phyloP scores from a whole-genome alignment of 2,888 invertebrate genomes.

The Sceliomorpha sp. region DNA sequence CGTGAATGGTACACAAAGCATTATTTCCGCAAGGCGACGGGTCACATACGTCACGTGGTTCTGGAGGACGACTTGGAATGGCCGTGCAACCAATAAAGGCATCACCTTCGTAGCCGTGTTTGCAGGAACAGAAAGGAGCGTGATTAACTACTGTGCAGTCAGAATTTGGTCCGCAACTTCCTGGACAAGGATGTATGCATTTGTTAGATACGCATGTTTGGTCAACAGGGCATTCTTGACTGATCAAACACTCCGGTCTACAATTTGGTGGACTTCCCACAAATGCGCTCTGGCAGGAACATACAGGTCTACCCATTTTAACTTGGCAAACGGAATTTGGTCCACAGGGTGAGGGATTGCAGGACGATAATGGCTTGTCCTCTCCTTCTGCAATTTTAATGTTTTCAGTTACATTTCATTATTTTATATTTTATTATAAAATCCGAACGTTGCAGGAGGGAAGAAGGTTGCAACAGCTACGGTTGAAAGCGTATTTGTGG shows the following conservation, averaged over 20 bases:
- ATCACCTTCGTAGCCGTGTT: conserved; percentile 89
- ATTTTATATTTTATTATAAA: not conserved
- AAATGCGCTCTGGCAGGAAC: conserved; percentile 90
- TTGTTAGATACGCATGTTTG: conserved; percentile 91
- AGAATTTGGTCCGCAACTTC: conserved; percentile 90
- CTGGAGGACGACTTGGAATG: conserved; percentile 72
- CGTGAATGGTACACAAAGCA: conserved; percentile 87
- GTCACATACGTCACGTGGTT: conserved; percentile 84
- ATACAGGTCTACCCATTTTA: conserved; percentile 88
- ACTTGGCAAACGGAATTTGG: conserved; percentile 91
- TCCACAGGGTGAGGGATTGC: conserved; percentile 84
- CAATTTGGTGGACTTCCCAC: conserved; percentile 91
- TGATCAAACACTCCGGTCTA: conserved; percentile 91
- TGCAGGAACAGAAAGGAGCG: conserved; percentile 90
- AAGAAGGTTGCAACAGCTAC: conserved; percentile 15
- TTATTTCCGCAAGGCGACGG: conserved; percentile 93
- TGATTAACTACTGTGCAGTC: conserved; percentile 89
- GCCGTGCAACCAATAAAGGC: conserved; percentile 90
- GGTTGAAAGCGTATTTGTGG: conserved; percentile 9
- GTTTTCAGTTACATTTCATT: not conserved
- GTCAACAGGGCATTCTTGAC: conserved; percentile 89
- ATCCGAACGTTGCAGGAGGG: not conserved
- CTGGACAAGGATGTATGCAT: conserved; percentile 90
- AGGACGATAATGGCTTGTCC: conserved; percentile 82
- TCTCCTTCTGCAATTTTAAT: conserved; percentile 35